phyloP scores from a whole-genome alignment of 2,113 vertebrate genomes.

The Ellobius talpinus region DNA sequence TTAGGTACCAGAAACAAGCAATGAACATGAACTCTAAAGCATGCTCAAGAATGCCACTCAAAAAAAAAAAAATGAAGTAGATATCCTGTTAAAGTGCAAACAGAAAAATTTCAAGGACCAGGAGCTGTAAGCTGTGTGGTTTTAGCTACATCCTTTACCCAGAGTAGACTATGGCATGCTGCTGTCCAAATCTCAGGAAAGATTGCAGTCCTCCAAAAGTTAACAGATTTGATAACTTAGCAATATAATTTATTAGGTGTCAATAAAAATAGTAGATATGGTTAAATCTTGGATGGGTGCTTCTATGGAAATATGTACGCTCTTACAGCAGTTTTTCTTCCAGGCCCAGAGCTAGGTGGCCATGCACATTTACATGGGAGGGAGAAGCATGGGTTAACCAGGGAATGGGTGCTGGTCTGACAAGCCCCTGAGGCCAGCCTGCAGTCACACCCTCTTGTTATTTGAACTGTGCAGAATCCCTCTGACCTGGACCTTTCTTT shows the following conservation, averaged over 20 bases:
- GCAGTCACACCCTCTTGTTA: background rate
- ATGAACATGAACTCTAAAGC: slow-evolving; percentile 13
- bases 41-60: background rate
- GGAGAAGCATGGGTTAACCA: slow-evolving; percentile 51
- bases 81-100: background rate
- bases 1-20: background rate
- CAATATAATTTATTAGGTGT: background rate
- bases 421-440: background rate
- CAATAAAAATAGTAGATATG: slow-evolving; percentile 16
- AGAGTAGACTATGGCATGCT: background rate
- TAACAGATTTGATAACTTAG: slow-evolving; percentile 43
- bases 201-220: background rate
- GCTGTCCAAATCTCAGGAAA: slow-evolving; percentile 45
- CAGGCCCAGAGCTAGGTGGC: slow-evolving; percentile 36
- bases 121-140: accelerated
- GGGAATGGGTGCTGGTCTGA: slow-evolving; percentile 54
- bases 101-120: slow-evolving; percentile 38
- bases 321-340: slow-evolving; percentile 48
- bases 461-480: slow-evolving; percentile 38
- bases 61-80: background rate
- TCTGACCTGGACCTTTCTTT: slow-evolving; percentile 41
- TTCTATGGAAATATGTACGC: slow-evolving; percentile 69
- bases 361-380: slow-evolving; percentile 57
- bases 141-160: background rate
- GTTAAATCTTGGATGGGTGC: slow-evolving; percentile 31